Evolutionary conservation across 1,140 invertebrate genomes (phyloP), one percentile per base, ranked within the genome.

Genomic region (Drosophila yakuba): DNA sequence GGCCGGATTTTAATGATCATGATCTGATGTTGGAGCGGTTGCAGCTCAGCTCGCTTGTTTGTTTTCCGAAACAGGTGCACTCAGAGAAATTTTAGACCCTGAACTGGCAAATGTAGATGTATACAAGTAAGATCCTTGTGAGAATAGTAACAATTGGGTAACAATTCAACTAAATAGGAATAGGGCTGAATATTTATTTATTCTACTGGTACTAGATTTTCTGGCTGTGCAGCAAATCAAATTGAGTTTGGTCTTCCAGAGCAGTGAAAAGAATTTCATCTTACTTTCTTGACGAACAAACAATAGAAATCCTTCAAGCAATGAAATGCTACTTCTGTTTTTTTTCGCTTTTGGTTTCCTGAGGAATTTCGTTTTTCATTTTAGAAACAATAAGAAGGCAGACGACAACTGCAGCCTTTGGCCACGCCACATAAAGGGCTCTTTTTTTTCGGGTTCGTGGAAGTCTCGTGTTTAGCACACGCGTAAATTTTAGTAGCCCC

Each of bases 391-490:
- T 88, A 88, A 76, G 67, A 23, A 54, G 67, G 67, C 60, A 78
- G 60, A 62, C 74, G 61, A 63, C 64, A 68, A 54, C 52, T 72
- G 61, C 50, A 43, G 57, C 58, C 72, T 80, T 84, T 85, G 77
- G 80, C 80, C 73, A 84, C 55, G 80, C 81, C 67, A 80, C 69
- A 60, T 67, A 80, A 83, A 83, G 72, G 80, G 73, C 68, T 74
- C 20, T 23, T 51, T 60, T 44, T 76, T 25, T 48, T 60, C 44
- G 36, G 64, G 85, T 91, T 91, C 90, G 90, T 91, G 90, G 90
- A 91, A 91, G 90, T 91, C 90, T 91, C 90, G 90, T 91, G 90
- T 91, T 91, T 90, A 91, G 90, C 90, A 91, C 90, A 91, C 90
- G 90, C 90, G 89, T 91, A 91, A 91, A 91, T 91, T 90, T 91